Evolutionary conservation across 2,888 invertebrate species (phyloP), one percentile per base, ranked within the genome.

Genomic region (Drosophila robusta): DNA sequence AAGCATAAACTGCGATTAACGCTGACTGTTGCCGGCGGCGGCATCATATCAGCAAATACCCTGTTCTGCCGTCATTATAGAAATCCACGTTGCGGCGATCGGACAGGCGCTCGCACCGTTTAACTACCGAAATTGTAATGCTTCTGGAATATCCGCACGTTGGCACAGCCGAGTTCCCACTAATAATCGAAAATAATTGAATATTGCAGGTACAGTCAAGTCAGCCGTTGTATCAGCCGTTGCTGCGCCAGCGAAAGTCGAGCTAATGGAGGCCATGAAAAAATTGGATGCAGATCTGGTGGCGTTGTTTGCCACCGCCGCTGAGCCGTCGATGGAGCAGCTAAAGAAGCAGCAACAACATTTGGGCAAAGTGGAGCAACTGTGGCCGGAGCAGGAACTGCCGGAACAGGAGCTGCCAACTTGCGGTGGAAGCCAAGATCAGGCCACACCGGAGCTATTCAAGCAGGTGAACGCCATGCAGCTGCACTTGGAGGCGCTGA

Each of bases 241-340:
- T 52, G 71, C 72, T 47, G 60, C 63, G 18, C 75, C 75, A 63
- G 77, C 77, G 57, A 89, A 90, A 85, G 86, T 79, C 64, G 90
- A 90, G 77, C 81, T 90, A 80, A 89, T 90, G 78, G 90, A 90
- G 75, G 91, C 90, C 51, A 90, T 91, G 90, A 91, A 87, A 60
- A 90, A 91, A 79, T 66, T 90, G 49, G 90, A 90, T 73, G 90
- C 90, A 14, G 90, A 89, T 64, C 64, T 90, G 69, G 90, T 89
- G 39, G 90, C 90, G 44, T 68, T 91, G 9, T 88, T 90, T 66
- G 90, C 91, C 39, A 84, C 81, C 4, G 80, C 82, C 14, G 75
- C 76, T 6, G 86, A 85, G 38, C 80, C 80, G 4, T 42, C 61
- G n/a, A 61, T 80, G 67, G 81, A 85, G 34, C 78, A 75, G 54